phyloP scores from a whole-genome alignment of 2,888 invertebrate species.

The Cryptus viduatorius region DNA sequence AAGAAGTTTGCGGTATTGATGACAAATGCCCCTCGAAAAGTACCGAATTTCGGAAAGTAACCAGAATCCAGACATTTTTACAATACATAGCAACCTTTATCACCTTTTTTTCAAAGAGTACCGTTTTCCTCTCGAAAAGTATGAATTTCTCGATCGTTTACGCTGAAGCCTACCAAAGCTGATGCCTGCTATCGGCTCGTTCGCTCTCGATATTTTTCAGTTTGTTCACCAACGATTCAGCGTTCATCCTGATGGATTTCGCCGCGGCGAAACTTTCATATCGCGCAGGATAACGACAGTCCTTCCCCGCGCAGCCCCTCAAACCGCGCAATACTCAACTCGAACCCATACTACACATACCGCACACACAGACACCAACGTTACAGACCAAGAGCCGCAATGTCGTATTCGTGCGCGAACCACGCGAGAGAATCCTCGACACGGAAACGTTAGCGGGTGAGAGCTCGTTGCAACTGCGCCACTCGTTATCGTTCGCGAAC shows the following conservation, averaged over 20 bases:
- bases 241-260: conserved; percentile 27
- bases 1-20: too few relatives aligned
- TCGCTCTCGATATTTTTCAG: conserved; percentile 23
- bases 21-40: too few relatives aligned
- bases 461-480: conserved; percentile 64
- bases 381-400: conserved; percentile 20
- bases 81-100: too few relatives aligned
- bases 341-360: neutral
- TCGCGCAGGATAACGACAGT: conserved; percentile 32
- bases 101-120: too few relatives aligned
- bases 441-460: conserved; percentile 54
- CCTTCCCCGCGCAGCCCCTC: conserved; percentile 20
- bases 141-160: neutral
- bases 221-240: conserved; percentile 16
- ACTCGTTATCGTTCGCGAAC: conserved; percentile 68
- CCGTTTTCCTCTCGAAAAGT: neutral
- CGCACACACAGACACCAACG: conserved; percentile 4
- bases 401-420: conserved; percentile 42
- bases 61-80: too few relatives aligned
- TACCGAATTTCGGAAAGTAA: too few relatives aligned
- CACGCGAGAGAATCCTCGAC: conserved; percentile 50
- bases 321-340: conserved; percentile 22
- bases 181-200: conserved; percentile 6
- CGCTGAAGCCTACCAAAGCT: neutral
- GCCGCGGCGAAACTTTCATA: conserved; percentile 33